Conservation (phyloP, 2,888 invertebrate species). For the Volucella zonaria region DNA sequence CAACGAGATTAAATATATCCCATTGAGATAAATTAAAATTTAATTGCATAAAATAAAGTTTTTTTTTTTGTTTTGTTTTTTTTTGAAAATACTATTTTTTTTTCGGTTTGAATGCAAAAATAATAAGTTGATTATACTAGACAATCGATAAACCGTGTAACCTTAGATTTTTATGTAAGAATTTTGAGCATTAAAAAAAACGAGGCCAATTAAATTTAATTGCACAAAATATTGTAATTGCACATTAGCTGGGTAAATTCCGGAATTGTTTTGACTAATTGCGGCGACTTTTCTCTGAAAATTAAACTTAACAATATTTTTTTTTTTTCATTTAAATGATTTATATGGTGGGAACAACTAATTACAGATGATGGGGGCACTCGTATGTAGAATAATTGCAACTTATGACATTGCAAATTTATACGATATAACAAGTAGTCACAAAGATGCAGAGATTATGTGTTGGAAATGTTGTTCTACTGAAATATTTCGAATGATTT, state of each 20-base stretch:
- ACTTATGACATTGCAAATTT: too few relatives aligned
- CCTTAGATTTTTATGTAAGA: slow-evolving; percentile 23
- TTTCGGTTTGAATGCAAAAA: slow-evolving; percentile 20
- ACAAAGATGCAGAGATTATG: too few relatives aligned
- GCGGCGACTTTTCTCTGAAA: slow-evolving; percentile 38
- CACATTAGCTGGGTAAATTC: slow-evolving; percentile 51
- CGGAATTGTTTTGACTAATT: slow-evolving; percentile 57
- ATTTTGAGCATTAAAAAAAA: background rate
- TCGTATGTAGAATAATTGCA: too few relatives aligned
- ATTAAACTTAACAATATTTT: slow-evolving; percentile 26
- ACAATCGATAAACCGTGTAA: slow-evolving; percentile 54
- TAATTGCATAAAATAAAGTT: slow-evolving; percentile 30
- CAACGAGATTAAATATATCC: slow-evolving; percentile 54
- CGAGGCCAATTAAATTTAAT: slow-evolving; percentile 56
- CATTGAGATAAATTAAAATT: slow-evolving; percentile 38
- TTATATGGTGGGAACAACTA: background rate
- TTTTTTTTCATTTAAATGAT: background rate
- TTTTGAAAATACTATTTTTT: background rate
- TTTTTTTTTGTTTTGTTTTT: background rate
- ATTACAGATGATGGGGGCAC: background rate
- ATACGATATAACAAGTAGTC: too few relatives aligned
- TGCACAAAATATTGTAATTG: slow-evolving; percentile 54
- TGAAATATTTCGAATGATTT: too few relatives aligned
- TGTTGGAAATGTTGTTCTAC: too few relatives aligned
- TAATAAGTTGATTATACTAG: slow-evolving; percentile 53